phyloP scores from a whole-genome alignment of 2,113 vertebrate species.

The Sinocyclocheilus anophthalmus region DNA sequence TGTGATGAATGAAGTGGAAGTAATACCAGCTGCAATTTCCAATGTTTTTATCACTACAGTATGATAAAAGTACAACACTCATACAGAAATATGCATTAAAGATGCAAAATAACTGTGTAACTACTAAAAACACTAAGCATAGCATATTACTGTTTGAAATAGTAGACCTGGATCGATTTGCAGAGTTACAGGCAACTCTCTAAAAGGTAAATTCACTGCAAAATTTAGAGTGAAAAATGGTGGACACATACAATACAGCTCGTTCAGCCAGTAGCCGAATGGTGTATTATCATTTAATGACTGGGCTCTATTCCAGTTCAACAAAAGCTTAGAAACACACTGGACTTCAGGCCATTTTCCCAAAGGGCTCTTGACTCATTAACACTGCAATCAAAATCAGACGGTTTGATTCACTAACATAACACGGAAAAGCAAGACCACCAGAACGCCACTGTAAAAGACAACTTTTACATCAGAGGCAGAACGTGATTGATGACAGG shows the following conservation, averaged over 20 bases:
- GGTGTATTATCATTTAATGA: background rate
- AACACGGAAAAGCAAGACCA: background rate
- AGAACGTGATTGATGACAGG: background rate
- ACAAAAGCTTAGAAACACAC: background rate
- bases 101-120: background rate
- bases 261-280: background rate
- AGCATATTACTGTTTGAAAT: no score
- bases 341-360: slow-evolving; percentile 18
- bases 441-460: background rate
- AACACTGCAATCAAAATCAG: background rate
- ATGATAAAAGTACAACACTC: background rate
- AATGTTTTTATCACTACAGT: background rate
- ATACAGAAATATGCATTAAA: background rate
- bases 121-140: background rate
- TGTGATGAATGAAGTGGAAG: background rate
- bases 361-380: slow-evolving; percentile 13
- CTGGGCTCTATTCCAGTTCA: slow-evolving; percentile 24
- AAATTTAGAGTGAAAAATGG: background rate
- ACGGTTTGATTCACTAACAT: background rate
- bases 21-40: background rate
- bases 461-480: background rate
- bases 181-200: background rate
- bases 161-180: background rate
- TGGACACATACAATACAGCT: background rate
- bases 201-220: background rate